These are phyloP conservation scores for Oncorhynchus tshawytscha DNA, from an alignment of 2,113 vertebrate species.

Conservation along the genomic window DNA sequence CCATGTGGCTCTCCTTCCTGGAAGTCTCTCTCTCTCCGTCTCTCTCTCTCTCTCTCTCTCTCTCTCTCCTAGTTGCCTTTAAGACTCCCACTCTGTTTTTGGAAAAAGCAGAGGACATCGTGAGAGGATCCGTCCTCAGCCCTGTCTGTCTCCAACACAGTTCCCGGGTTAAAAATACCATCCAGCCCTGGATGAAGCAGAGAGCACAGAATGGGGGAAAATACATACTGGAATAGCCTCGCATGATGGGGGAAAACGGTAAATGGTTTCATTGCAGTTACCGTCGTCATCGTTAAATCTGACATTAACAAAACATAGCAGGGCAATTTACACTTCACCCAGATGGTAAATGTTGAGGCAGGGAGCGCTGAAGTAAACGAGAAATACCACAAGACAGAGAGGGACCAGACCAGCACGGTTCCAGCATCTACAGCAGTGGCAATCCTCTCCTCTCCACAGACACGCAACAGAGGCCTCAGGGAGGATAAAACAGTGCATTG, in stretches of 20 bases:
- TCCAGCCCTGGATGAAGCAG: neutral
- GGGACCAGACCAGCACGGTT: slow-evolving; percentile 27
- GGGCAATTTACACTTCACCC: slow-evolving; percentile 34
- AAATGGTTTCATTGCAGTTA: neutral
- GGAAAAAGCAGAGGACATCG: slow-evolving; percentile 13
- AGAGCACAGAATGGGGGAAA: neutral
- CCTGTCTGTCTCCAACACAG: slow-evolving; percentile 11
- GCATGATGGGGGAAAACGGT: neutral
- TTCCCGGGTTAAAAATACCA: slow-evolving; percentile 17
- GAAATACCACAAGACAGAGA: slow-evolving; percentile 27
- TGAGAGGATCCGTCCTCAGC: neutral
- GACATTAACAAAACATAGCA: slow-evolving; percentile 19
- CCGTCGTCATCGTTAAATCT: slow-evolving; percentile 21
- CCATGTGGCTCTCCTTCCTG: slow-evolving; percentile 13
- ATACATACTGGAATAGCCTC: neutral
- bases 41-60: neutral
- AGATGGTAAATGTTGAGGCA: slow-evolving; percentile 31
- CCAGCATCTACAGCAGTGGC: slow-evolving; percentile 35
- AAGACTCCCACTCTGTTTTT: slow-evolving; percentile 22
- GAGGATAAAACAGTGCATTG: slow-evolving; percentile 23
- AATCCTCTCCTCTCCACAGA: slow-evolving; percentile 28
- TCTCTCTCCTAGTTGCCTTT: slow-evolving; percentile 4
- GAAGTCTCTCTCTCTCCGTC: slow-evolving; percentile 3
- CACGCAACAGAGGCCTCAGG: neutral
- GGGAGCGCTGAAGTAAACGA: slow-evolving; percentile 22